These are phyloP conservation scores for Caenorhabditis macrosperma DNA, from an alignment of 2,888 invertebrate species.

Conservation along the genomic window DNA sequence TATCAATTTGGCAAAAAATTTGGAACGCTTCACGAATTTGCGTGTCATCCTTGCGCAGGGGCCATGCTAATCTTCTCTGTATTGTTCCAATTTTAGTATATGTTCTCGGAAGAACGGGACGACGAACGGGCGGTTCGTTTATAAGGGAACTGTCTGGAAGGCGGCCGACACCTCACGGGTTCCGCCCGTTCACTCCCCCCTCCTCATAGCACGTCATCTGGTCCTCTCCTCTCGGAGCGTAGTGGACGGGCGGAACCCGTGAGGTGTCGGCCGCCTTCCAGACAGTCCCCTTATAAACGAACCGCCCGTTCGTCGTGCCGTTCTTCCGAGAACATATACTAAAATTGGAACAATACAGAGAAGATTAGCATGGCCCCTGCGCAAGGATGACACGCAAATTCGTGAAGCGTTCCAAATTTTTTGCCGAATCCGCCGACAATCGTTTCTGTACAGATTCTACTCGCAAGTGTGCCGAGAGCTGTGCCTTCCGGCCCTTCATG, in stretches of 20 bases:
- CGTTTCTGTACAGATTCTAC: conserved; percentile 89
- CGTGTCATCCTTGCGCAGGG: conserved; percentile 94
- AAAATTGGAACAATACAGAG: conserved; percentile 94
- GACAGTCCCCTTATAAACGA: not conserved
- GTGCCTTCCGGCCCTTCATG: conserved; percentile 89
- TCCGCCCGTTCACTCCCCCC: conserved; percentile 6
- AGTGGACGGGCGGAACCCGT: not conserved
- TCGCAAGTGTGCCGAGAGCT: conserved; percentile 91
- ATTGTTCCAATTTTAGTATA: conserved; percentile 89
- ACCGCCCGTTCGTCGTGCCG: too few relatives aligned
- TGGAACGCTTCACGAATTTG: conserved; percentile 85
- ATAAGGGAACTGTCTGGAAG: not conserved
- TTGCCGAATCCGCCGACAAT: too few relatives aligned
- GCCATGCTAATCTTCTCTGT: conserved; percentile 94
- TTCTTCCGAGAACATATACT: conserved; percentile 64
- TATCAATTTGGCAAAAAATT: not conserved
- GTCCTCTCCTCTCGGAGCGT: too few relatives aligned
- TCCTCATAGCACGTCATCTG: too few relatives aligned
- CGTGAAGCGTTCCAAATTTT: conserved; percentile 89
- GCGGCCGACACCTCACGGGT: conserved; percentile 7
- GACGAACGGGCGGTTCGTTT: not conserved
- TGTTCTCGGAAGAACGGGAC: conserved; percentile 62
- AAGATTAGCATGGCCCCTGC: conserved; percentile 94
- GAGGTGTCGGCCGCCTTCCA: not conserved
- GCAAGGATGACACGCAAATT: conserved; percentile 94